A percentile compares a stretch with the other conserved stretches of the same genome.
phyloP scores from a whole-genome alignment of 1,140 invertebrate species.

The Drosophila rhopaloa region DNA sequence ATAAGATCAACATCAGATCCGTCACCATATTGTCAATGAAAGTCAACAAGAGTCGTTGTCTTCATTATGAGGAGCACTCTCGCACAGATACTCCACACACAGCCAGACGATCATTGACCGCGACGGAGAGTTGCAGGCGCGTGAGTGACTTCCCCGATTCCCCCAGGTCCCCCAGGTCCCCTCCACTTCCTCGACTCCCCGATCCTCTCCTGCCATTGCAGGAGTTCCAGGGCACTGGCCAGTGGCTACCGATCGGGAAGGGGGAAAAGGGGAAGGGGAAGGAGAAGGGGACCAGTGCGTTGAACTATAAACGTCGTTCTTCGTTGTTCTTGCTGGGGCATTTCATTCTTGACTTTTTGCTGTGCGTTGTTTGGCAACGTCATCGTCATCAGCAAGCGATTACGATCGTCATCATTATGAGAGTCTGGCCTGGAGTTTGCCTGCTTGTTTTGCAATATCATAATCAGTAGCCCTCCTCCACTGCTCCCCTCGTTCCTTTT shows the following conservation, averaged over 20 bases:
- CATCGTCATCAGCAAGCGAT: conserved; percentile 63
- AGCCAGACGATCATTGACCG: conserved; percentile 71
- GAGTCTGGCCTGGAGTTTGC: conserved; percentile 45
- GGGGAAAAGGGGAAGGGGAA: background rate
- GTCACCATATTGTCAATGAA: conserved; percentile 66
- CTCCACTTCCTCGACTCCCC: background rate
- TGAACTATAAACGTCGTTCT: conserved; percentile 80
- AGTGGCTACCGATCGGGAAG: conserved; percentile 54
- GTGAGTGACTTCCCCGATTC: conserved; percentile 59
- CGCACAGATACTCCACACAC: conserved; percentile 17
- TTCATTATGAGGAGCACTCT: conserved; percentile 64
- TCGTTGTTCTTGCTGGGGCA: conserved; percentile 54
- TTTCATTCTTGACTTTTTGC: conserved; percentile 76
- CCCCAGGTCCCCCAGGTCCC: background rate
- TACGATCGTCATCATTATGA: conserved; percentile 66
- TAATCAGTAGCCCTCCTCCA: conserved; percentile 59
- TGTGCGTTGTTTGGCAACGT: conserved; percentile 67
- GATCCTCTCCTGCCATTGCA: conserved; percentile 3
- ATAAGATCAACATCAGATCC: conserved; percentile 58
- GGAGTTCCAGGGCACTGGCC: conserved; percentile 54
- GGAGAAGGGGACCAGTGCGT: conserved; percentile 57
- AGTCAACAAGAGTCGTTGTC: conserved; percentile 74
- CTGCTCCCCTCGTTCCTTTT: background rate
- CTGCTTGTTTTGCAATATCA: conserved; percentile 70
- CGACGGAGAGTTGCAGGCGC: conserved; percentile 45